Evolutionary conservation across 2,797 vertebrate genomes (phyloP), one percentile per base, ranked within the genome.

Genomic region (Diglossa cyanea): DNA sequence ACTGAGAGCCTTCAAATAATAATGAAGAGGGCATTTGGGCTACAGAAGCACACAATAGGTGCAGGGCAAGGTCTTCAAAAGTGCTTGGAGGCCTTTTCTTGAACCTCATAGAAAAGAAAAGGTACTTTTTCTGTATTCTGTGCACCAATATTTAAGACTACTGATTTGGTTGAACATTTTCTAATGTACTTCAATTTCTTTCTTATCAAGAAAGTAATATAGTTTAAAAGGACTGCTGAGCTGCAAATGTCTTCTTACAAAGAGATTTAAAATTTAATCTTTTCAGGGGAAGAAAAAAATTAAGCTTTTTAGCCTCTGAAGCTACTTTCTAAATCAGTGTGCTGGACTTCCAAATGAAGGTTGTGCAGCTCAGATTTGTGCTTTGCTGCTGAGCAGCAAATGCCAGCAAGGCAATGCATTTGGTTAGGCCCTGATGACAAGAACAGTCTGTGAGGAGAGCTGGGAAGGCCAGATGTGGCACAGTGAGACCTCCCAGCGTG

Each of bases 251-350:
- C 81, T 79, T 86, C 71, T 88, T 70, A 92, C 37, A 84, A 76
- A 82, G 44, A 89, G 68, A 55, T 88, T 75, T 86, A 76, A 90
- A 95, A 94, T 90, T 61, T 88, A 95, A 81, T 88, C 70, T 90
- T 90, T 67, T 45, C 10, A 2, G 10, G 57, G 31, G 72, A 40
- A 88, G 78, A 83, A 78, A 82, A 82, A 73, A 42, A 21, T 7
- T 42, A 90, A 71, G 45, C 70, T 61, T 95, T 93, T 92, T 76
- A 92, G 63, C 48, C 20, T 71, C 60, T 68, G 35, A 84, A 86
- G 39, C 58, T 77, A 42, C 72, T 93, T 89, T 80, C 78, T 73
- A 82, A 90, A 66, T 70, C 83, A 73, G 60, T 84, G 33, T 67
- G 30, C 74, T 87, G 77, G 28, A 57, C 45, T 9, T 75, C 53